These are phyloP conservation scores for Neodiprion virginianus DNA, from an alignment of 1,140 invertebrate genomes.

Conservation along the genomic window DNA sequence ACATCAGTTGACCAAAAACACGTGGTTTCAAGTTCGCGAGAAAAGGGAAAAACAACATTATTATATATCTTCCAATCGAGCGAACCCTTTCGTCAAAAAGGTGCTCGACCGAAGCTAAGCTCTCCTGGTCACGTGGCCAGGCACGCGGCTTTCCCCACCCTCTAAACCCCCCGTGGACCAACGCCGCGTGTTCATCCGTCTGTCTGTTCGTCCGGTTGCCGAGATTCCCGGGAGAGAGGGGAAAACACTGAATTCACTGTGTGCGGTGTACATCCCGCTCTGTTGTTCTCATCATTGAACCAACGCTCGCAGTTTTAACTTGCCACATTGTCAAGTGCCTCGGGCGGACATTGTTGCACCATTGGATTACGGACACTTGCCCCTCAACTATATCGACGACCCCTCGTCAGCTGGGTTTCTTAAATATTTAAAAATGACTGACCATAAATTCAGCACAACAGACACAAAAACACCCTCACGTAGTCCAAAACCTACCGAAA, in stretches of 20 bases:
- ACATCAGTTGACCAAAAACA: no score
- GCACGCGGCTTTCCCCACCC: not conserved
- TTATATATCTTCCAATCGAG: no score
- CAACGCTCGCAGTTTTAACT: slow-evolving; percentile 35
- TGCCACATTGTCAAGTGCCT: slow-evolving; percentile 48
- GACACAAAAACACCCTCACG: no score
- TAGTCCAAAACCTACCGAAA: no score
- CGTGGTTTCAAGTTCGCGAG: no score
- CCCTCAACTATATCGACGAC: not conserved
- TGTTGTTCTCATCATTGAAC: not conserved
- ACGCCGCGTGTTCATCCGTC: no score
- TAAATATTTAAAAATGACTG: no score
- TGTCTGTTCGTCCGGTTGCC: no score
- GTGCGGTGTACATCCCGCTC: not conserved
- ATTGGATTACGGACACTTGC: slow-evolving; percentile 35
- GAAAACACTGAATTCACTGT: not conserved
- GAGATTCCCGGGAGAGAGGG: no score
- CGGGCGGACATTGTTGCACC: slow-evolving; percentile 42
- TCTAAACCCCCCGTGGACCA: not conserved
- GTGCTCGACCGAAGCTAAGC: not conserved
- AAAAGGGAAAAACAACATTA: no score
- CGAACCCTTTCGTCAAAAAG: not conserved
- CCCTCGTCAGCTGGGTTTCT: not conserved
- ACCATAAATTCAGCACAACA: no score
- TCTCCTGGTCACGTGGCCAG: not conserved